Evolutionary conservation across 2,888 invertebrate genomes (phyloP).

Genomic region (Rhagonycha lutea): DNA sequence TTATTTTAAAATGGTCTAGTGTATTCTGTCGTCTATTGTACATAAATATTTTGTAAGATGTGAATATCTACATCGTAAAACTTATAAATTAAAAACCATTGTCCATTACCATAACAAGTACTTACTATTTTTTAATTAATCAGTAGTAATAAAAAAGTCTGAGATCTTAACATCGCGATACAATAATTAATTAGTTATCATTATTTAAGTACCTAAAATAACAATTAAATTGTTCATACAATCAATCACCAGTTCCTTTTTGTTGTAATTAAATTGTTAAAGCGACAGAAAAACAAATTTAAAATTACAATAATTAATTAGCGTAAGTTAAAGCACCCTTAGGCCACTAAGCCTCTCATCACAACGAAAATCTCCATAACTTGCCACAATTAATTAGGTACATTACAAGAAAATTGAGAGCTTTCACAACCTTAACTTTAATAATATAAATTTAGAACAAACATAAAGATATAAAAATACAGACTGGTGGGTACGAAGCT

Average conservation of each 20-base stretch:
- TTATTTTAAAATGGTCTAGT: constrained; percentile 23
- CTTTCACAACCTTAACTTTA: neutral
- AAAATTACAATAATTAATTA: neutral
- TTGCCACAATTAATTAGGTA: neutral
- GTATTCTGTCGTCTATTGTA: constrained; percentile 44
- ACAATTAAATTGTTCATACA: constrained; percentile 28
- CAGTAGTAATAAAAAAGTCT: constrained; percentile 45
- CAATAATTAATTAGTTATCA: constrained; percentile 7
- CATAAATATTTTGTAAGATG: constrained; percentile 50
- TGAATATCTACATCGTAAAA: constrained; percentile 48
- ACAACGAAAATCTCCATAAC: neutral
- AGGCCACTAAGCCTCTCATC: constrained; percentile 6
- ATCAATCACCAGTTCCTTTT: constrained; percentile 18
- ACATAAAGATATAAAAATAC: neutral
- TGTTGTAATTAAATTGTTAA: constrained; percentile 16
- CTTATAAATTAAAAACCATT: constrained; percentile 49
- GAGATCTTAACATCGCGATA: constrained; percentile 45
- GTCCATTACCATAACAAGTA: constrained; percentile 53
- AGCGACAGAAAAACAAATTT: constrained; percentile 4
- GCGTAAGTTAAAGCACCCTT: constrained; percentile 23
- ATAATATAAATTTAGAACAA: neutral
- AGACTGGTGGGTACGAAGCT: neutral
- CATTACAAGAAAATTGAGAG: neutral
- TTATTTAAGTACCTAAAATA: constrained; percentile 47
- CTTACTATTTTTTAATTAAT: constrained; percentile 41